Evolutionary conservation across 2,113 vertebrate genomes (phyloP), one percentile per base, ranked within the genome.

Genomic region (Psilopsiagon aymara): DNA sequence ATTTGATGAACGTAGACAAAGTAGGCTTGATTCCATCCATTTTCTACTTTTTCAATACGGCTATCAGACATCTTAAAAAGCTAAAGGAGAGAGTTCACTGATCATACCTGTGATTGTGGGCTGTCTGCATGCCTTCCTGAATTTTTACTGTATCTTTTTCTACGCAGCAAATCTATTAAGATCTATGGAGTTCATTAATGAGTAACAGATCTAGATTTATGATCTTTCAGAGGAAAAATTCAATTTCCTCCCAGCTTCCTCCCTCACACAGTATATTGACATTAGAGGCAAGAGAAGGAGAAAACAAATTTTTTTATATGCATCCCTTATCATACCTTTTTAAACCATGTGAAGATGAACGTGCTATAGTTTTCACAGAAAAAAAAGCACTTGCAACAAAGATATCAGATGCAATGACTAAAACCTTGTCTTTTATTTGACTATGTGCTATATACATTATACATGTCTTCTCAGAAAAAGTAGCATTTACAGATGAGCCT

Each of bases 141-240:
- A 13, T 63, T 5, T 59, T 18, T 62, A 11, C 13, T 1, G 0
- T 31, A 11, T 35, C 35, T 74, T 80, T 78, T 95, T 88, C 69
- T 39, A 44, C 10, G 7, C 29, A 87, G 51, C 33, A 87, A 88
- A 85, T 78, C 51, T 57, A 47, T 87, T 92, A 96, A 82, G 66
- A 87, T 29, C 37, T 82, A 35, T n/a, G 23, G 57, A 74, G 18
- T 82, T 97, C 57, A 74, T 97, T 95, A 97, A 97, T 97, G 11
- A 97, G 60, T 97, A 97, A 97, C 93, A 79, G 94, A 87, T 66
- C 17, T 77, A 73, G 84, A 96, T 96, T 96, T 96, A 96, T 93
- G 80, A 87, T 88, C 82, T 68, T 91, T 59, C 59, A 90, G 67
- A 68, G 69, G 87, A 94, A 92, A 95, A 87, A 52, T 94, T 96